Conservation (phyloP, 2,888 invertebrate genomes). For the Sphaeridia pumilis region DNA sequence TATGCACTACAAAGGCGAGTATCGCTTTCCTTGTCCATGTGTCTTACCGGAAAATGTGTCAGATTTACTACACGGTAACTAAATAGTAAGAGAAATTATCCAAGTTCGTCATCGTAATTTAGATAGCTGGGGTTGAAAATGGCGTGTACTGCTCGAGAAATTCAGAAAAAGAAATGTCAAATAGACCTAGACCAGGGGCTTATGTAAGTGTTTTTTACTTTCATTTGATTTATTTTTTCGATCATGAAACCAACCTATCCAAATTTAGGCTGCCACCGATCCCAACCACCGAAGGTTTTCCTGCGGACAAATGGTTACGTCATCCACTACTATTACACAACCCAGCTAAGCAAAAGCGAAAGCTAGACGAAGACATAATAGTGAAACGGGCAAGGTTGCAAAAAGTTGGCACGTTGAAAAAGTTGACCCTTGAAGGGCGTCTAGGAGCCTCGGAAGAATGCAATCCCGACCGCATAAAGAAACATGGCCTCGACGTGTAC, state of each 20-base stretch:
- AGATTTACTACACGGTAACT: no score
- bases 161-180: no score
- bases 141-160: no score
- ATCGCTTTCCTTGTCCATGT: no score
- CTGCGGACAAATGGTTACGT: constrained; percentile 23
- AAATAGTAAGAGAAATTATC: no score
- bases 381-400: constrained; percentile 23
- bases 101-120: no score
- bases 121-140: no score
- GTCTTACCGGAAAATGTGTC: no score
- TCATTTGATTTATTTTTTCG: neutral
- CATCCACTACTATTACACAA: constrained; percentile 25
- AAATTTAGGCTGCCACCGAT: constrained; percentile 5
- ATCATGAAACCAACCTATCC: neutral
- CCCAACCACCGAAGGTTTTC: constrained; percentile 6
- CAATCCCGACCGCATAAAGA: neutral
- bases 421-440: neutral
- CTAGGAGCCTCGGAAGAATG: neutral
- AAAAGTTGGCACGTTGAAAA: constrained; percentile 12
- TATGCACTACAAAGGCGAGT: no score
- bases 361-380: constrained; percentile 24
- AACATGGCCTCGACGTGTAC: constrained; percentile 19
- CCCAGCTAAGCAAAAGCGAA: constrained; percentile 19
- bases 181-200: no score
- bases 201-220: no score